Evolutionary conservation across 2,888 invertebrate species (phyloP).

Genomic region (Arenicola marina): DNA sequence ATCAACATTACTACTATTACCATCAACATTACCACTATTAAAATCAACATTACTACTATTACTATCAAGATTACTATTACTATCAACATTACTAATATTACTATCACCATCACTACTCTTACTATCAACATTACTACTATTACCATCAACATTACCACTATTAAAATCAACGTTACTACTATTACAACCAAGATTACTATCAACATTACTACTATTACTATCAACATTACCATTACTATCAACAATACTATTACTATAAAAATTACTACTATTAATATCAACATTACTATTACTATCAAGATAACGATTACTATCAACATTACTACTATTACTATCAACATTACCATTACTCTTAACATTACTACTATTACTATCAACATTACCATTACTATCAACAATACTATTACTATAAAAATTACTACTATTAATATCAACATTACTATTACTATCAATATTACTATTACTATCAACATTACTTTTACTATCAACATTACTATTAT

Average conservation of each 20-base stretch:
- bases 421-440: conserved; percentile 1
- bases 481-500: conserved; percentile 2
- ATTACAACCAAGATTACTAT: background rate
- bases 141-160: background rate
- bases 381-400: conserved; percentile 6
- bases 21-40: background rate
- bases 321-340: conserved; percentile 8
- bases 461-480: conserved; percentile 3
- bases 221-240: conserved; percentile 2
- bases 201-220: background rate
- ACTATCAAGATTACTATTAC: background rate
- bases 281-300: conserved; percentile 5
- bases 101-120: conserved; percentile 6
- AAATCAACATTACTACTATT: background rate
- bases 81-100: conserved; percentile 1
- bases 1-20: background rate
- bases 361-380: conserved; percentile 8
- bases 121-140: conserved; percentile 6
- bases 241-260: conserved; percentile 3
- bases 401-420: conserved; percentile 2
- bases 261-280: conserved; percentile 9
- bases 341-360: conserved; percentile 4
- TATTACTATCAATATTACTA: conserved; percentile 2
- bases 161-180: conserved; percentile 2
- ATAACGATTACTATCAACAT: conserved; percentile 1